Percentiles rank a stretch among this genome's conserved stretches.
These are phyloP conservation scores for Acrobasis repandana DNA, from an alignment of 2,888 invertebrate species.

Conservation along the genomic window DNA sequence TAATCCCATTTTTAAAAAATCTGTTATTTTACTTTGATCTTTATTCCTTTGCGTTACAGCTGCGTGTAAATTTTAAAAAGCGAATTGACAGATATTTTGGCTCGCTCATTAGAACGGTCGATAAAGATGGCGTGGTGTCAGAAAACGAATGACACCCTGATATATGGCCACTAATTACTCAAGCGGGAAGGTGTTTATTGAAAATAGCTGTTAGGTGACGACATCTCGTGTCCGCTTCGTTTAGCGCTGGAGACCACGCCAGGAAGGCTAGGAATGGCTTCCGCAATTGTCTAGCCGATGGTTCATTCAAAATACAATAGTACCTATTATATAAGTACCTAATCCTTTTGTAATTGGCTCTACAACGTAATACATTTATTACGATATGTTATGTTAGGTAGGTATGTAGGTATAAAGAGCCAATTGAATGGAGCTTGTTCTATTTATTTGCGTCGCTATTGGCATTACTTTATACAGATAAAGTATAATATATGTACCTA, in stretches of 20 bases:
- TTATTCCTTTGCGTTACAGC: constrained; percentile 26
- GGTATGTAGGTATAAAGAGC: too few species aligned
- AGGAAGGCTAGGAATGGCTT: constrained; percentile 31
- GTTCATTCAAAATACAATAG: not conserved
- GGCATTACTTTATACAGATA: too few species aligned
- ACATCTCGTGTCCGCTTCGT: constrained; percentile 61
- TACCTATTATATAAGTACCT: not conserved
- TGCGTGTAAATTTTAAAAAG: constrained; percentile 35
- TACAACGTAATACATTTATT: too few species aligned
- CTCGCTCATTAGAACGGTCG: constrained; percentile 59
- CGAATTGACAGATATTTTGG: constrained; percentile 54
- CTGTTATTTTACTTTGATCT: constrained; percentile 29
- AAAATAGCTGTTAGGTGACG: constrained; percentile 72
- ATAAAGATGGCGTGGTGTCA: constrained; percentile 41
- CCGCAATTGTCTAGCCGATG: constrained; percentile 25
- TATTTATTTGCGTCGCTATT: too few species aligned
- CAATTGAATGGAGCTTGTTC: too few species aligned
- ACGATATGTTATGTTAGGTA: too few species aligned
- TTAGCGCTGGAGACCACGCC: not conserved
- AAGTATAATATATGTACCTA: too few species aligned
- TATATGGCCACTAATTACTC: constrained; percentile 79
- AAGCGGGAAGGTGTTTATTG: constrained; percentile 75
- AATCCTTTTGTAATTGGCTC: not conserved
- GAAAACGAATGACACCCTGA: constrained; percentile 67
- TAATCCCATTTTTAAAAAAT: constrained; percentile 27